Base-by-base conservation (phyloP, 2,113 vertebrate species). In the Dasyurus viverrinus region DNA sequence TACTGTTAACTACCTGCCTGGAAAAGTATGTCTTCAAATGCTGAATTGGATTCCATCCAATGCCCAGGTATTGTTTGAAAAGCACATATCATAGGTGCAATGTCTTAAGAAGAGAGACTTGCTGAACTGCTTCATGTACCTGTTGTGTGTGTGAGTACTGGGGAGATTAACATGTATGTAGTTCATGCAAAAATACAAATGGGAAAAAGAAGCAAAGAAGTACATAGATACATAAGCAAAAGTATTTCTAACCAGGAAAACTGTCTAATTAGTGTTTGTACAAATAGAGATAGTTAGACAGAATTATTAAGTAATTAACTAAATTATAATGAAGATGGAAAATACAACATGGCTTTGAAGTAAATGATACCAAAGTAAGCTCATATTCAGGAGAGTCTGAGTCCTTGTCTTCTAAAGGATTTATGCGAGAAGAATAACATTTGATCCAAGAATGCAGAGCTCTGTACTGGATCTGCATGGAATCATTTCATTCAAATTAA, bases 251-350 rank as follows among this genome's bases (percentile, higher is more conserved):
- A 30, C 48, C 50, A 46, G 94, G 90, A 96, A 96, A 97, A 96
- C 54, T 52, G 50, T 92, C 93, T 94, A 92, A 94, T 95, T 47
- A 90, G 94, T 92, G 60, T 95, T 96, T 98, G 93, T 89, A 94
- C 90, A 95, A 96, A 96, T 36, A 26, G 91, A 96, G 94, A 94
- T 68, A 94, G 95, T 97, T 95, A 96, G 95, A 97, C 12, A 90
- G 60, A 90, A 93, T 95, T 97, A 92, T 89, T 93, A 93, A 97
- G 93, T 47, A 97, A 91, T 95, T 97, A 94, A 94, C 95, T 91
- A 95, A 96, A 93, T 93, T 0, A 0, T 93, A 97, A 97, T 57
- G 94, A 96, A 53, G 55, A 89, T 53, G 54, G 93, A 92, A 97
- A 92, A 95, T 95, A 95, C 0, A 93, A 91, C 53, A 97, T 48